Base-by-base conservation (phyloP, 2,888 invertebrate genomes). In the Habroteleia sp. region DNA sequence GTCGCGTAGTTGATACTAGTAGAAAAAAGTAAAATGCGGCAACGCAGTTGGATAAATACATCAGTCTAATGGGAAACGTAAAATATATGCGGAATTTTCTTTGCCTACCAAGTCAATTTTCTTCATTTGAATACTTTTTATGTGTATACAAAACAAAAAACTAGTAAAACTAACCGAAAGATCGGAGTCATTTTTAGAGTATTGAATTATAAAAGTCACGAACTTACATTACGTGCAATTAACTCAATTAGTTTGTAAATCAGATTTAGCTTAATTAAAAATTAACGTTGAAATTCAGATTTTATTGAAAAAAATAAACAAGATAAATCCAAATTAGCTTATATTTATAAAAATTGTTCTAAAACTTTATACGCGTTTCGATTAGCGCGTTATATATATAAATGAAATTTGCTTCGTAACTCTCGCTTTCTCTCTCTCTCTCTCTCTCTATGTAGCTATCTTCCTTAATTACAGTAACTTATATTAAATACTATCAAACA, bases 111-210 rank as follows among this genome's bases (percentile, higher is more conserved):
- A 35, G 23, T 31, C 42, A 74, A 68, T 62, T 74, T 54, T n/a
- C 23, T 29, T 63, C 25, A 58, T 65, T 65, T 65, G 50, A 65
- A 58, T 73, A 58, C 46, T 68, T 68, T 68, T 68, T 35, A 35
- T 50, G 23, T 11, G 41, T 16, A 46, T 14, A 1, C 14, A 35
- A 56, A 60, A 69, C 13, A 54, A 52, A 31, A 37, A 39, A 23
- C 33, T 4, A 11, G n/a, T n/a, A n/a, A n/a, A n/a, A n/a, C n/a
- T n/a, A n/a, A n/a, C n/a, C n/a, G n/a, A n/a, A n/a, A n/a, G n/a
- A n/a, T n/a, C n/a, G n/a, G n/a, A n/a, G n/a, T n/a, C n/a, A n/a
- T n/a, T n/a, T n/a, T n/a, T n/a, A n/a, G n/a, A 54, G 27, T 33
- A 41, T 60, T 11, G 17, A 62, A 62, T 68, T 62, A 33, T 20